Base-by-base conservation (phyloP, 2,888 invertebrate genomes). In the Acholoe squamosa region DNA sequence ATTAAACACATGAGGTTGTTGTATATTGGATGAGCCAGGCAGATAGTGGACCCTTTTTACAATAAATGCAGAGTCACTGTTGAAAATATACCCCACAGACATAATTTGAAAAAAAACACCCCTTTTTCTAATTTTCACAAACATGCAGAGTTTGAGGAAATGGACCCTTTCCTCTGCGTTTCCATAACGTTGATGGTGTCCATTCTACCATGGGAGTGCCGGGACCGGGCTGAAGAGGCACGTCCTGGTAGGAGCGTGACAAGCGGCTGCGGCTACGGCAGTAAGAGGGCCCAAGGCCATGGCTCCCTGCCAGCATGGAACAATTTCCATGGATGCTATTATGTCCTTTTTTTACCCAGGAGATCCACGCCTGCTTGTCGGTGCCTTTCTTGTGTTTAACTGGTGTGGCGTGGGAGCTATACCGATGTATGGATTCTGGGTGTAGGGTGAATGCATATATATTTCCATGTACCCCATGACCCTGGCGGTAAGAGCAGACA, bases 401-500 rank as follows among this genome's bases (percentile, higher is more conserved):
- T 61, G 61, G 22, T 14, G n/a, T 61, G 61, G 22, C 43, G 43
- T 61, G 22, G 61, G 61, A 14, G 61, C 22, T 3, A n/a, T 61
- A 3, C 25, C 28, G 28, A 71, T 71, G 71, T 14, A 71, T 71
- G 71, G 71, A 71, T n/a, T 71, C 25, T 19, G n/a, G 25, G 80
- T 34, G 80, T 34, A 43, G 80, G 80, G 7, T 80, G 80, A 80
- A 80, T 80, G 43, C n/a, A 14, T 19, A n/a, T n/a, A n/a, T n/a
- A 80, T 80, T 80, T 43, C 80, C 16, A 43, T 80, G 33, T 34
- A 80, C 80, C 80, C 61, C 61, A 61, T 22, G 80, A 80, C 80
- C 19, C 33, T 33, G 33, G 14, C 0, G 80, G 16, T 14, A 3
- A 33, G n/a, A 7, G 34, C 80, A 33, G 22, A 3, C 19, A n/a